Base-by-base conservation (phyloP, 37 sponge, comb jelly and placozoan genomes). In the Aplysina aerophoba region DNA sequence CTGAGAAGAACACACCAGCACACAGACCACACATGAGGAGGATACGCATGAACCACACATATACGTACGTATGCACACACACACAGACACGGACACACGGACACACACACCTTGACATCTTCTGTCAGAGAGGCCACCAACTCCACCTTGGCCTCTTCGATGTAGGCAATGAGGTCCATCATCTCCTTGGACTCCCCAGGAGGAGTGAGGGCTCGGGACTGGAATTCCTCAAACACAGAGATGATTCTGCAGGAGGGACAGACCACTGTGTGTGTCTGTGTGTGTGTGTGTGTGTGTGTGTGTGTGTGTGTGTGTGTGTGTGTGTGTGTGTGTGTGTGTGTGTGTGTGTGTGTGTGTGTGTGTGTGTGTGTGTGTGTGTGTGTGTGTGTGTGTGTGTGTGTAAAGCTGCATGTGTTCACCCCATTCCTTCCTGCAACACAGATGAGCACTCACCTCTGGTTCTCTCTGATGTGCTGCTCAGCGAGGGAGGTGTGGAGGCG, bases 141-240 rank as follows among this genome's bases (percentile, higher is more conserved):
- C 22, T 86, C 86, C 3, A 85, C 60, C 41, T 82, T 83, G 5
- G 97, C 87, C n/a, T 62, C 24, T 57, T 89, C 92, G 61, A 97
- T 95, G 88, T 90, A 97, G 21, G 69, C 84, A 19, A 95, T 84
- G 63, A 95, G 80, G 13, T 93, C 94, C 62, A 95, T 95, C 93
- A 99, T 97, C 75, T 99, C 94, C 15, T 85, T 81, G 34, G 94
- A 95, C 36, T 97, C 96, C 20, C 73, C 90, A 22, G 99, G 99
- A 5, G 90, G 89, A 35, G 66, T 90, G 59, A 89, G 87, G 11
- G 96, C 92, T 22, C 37, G 73, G 33, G 80, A 80, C 31, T 93
- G 85, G 74, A 99, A 92, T 13, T 55, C 27, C 85, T 97, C 99
- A 84, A 91, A 99, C 59, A 95, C 95, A 21, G 33, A 35, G 28